Evolutionary conservation across 1,140 invertebrate genomes (phyloP).

Genomic region (Metopolophium dirhodum): DNA sequence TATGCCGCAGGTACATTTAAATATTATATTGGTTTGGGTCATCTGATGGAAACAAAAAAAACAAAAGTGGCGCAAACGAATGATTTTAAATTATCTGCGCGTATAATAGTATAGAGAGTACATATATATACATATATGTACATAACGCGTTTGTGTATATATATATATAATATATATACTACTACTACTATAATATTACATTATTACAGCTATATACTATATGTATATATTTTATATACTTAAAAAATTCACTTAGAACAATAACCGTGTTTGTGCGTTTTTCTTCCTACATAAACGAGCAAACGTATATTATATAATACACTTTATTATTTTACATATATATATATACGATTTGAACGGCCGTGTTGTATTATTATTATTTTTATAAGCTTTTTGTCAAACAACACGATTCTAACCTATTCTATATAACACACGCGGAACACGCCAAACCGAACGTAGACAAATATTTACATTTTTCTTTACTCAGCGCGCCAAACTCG

Average conservation of each 20-base stretch:
- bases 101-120: background rate
- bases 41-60: background rate
- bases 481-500: background rate
- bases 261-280: background rate
- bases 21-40: background rate
- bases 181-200: background rate
- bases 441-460: background rate
- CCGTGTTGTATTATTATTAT: background rate
- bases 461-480: constrained; percentile 38
- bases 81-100: constrained; percentile 5
- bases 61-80: background rate
- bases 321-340: background rate
- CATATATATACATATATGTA: background rate
- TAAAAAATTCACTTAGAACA: constrained; percentile 1
- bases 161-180: too few relatives aligned
- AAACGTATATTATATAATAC: background rate
- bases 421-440: background rate
- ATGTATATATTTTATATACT: background rate
- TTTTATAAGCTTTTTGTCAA: constrained; percentile 23
- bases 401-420: background rate
- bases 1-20: background rate
- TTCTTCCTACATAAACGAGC: background rate
- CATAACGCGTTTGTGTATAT: background rate
- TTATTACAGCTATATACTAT: background rate
- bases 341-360: background rate